Conservation (phyloP, 2,797 vertebrate genomes). For the Epinephelus coioides region DNA sequence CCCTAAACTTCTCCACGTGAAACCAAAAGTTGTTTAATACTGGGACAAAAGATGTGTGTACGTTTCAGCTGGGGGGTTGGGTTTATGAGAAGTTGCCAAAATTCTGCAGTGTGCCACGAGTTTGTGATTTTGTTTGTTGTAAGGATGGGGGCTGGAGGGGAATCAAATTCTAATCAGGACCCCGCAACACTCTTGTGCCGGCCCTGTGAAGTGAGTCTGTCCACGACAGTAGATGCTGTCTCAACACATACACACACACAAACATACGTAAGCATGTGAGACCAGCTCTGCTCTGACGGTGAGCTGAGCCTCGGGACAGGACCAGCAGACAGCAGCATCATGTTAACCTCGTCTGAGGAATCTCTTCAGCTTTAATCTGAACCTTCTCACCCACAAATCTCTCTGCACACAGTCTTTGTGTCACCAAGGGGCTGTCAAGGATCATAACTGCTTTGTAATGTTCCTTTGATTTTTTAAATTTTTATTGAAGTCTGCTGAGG, state of each 20-base stretch:
- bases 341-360: not conserved
- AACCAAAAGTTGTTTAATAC: too few species aligned
- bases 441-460: constrained; percentile 7
- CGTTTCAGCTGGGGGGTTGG: too few species aligned
- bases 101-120: too few species aligned
- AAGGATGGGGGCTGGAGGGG: too few species aligned
- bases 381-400: constrained; percentile 9
- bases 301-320: constrained; percentile 27
- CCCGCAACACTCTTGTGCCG: not conserved
- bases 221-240: not conserved
- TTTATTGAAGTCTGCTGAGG: constrained; percentile 5
- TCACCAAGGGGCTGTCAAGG: not conserved
- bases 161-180: too few species aligned
- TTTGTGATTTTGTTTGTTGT: too few species aligned
- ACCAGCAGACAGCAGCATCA: constrained; percentile 38
- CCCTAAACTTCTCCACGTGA: too few species aligned
- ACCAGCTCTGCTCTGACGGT: constrained; percentile 4
- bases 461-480: constrained; percentile 24
- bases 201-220: not conserved
- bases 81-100: too few species aligned
- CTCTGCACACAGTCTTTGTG: not conserved
- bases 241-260: constrained; percentile 15
- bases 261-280: constrained; percentile 1
- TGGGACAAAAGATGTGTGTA: too few species aligned
- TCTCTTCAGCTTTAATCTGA: constrained; percentile 38